phyloP scores from a whole-genome alignment of 2,888 invertebrate genomes.

The Drosophila subsilvestris region DNA sequence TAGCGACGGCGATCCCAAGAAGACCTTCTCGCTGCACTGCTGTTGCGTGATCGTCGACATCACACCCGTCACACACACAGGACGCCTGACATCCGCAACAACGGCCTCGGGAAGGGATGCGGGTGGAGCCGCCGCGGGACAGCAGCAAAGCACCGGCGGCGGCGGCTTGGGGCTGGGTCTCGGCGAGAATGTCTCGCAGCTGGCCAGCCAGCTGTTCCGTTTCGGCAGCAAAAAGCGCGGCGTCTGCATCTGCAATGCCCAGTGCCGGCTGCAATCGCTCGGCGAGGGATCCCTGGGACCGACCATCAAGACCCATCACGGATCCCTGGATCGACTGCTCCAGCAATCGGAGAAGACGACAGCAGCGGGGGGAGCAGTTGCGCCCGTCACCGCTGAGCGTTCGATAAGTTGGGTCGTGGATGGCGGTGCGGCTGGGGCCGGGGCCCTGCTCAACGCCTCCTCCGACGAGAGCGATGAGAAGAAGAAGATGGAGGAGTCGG shows the following conservation, averaged over 20 bases:
- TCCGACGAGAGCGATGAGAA: conserved; percentile 77
- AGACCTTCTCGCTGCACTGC: conserved; percentile 85
- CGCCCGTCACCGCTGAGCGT: conserved; percentile 60
- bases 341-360: conserved; percentile 70
- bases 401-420: conserved; percentile 78
- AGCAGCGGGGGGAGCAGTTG: conserved; percentile 38
- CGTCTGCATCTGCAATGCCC: conserved; percentile 84
- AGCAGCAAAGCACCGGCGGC: conserved; percentile 63
- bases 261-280: conserved; percentile 82
- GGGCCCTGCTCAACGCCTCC: conserved; percentile 67
- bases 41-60: conserved; percentile 85
- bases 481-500: conserved; percentile 53
- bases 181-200: conserved; percentile 81
- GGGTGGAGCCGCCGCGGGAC: conserved; percentile 79
- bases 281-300: conserved; percentile 79
- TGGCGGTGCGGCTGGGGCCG: conserved; percentile 74
- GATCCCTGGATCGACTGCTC: conserved; percentile 83
- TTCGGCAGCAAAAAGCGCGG: conserved; percentile 83
- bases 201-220: conserved; percentile 83
- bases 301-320: conserved; percentile 82
- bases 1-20: conserved; percentile 81
- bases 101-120: conserved; percentile 85
- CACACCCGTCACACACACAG: conserved; percentile 84
- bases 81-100: conserved; percentile 84
- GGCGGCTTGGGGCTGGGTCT: conserved; percentile 76